Percentiles rank a stretch among this genome's conserved stretches.
Evolutionary conservation across 2,113 vertebrate genomes (phyloP).

Genomic region (Corythoichthys haematopterus): DNA sequence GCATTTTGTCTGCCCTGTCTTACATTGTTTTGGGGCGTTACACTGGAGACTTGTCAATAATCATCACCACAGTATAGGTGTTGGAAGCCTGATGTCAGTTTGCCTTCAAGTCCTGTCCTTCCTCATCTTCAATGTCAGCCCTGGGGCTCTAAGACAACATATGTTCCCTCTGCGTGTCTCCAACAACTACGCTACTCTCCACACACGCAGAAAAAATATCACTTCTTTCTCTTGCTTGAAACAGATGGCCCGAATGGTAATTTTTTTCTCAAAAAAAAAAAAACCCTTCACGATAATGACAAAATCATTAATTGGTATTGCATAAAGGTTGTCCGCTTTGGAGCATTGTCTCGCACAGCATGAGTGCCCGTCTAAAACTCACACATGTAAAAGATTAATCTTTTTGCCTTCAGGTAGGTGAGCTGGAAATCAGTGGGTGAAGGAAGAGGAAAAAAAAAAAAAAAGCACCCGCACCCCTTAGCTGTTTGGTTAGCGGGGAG

Average conservation of each 20-base stretch:
- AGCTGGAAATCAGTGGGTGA: slow-evolving; percentile 71
- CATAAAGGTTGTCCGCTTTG: slow-evolving; percentile 73
- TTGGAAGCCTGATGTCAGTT: slow-evolving; percentile 92
- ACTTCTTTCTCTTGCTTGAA: slow-evolving; percentile 68
- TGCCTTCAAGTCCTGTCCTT: slow-evolving; percentile 96
- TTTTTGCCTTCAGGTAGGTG: slow-evolving; percentile 78
- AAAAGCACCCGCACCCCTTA: slow-evolving; percentile 34
- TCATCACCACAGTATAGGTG: slow-evolving; percentile 78
- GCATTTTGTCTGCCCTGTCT: slow-evolving; percentile 55
- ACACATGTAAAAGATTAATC: slow-evolving; percentile 81
- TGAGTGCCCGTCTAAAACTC: slow-evolving; percentile 78
- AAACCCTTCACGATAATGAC: slow-evolving; percentile 69
- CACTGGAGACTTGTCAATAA: slow-evolving; percentile 93
- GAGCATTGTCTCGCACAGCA: slow-evolving; percentile 78
- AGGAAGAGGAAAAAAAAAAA: background rate
- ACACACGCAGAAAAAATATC: slow-evolving; percentile 69
- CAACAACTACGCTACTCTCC: slow-evolving; percentile 70
- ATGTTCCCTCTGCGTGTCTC: slow-evolving; percentile 95
- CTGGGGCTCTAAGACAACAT: slow-evolving; percentile 93
- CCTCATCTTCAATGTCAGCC: slow-evolving; percentile 98
- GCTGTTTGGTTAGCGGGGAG: slow-evolving; percentile 68
- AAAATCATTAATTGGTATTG: slow-evolving; percentile 92
- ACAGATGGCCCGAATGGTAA: slow-evolving; percentile 79
- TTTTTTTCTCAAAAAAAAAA: background rate
- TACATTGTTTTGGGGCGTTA: slow-evolving; percentile 75